A percentile compares a stretch with the other conserved stretches of the same genome.
Evolutionary conservation across 2,888 invertebrate species (phyloP).

Genomic region (Schizaphis graminum): DNA sequence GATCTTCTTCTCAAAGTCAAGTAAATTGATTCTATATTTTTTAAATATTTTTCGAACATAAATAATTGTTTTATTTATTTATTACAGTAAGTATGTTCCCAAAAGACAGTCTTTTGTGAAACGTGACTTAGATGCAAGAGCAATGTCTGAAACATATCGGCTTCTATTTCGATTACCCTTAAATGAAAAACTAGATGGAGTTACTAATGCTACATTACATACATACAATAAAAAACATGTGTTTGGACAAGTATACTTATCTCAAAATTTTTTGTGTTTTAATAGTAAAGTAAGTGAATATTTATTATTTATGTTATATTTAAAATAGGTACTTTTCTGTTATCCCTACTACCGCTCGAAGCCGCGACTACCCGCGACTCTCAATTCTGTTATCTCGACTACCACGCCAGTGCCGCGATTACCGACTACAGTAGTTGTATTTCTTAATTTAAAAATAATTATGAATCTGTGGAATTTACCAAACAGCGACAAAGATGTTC

Average conservation of each 20-base stretch:
- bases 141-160: conserved; percentile 92
- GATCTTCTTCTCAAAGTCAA: conserved; percentile 85
- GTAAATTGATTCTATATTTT: conserved; percentile 71
- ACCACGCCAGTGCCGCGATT: too few species aligned
- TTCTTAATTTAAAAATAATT: too few species aligned
- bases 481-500: too few species aligned
- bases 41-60: background rate
- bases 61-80: background rate
- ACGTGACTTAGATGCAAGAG: conserved; percentile 93
- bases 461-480: too few species aligned
- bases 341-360: too few species aligned
- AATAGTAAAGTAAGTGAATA: conserved; percentile 85
- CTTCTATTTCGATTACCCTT: conserved; percentile 88
- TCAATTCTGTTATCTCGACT: too few species aligned
- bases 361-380: too few species aligned
- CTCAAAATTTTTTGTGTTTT: conserved; percentile 95
- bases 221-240: conserved; percentile 93
- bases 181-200: conserved; percentile 93
- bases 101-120: conserved; percentile 93
- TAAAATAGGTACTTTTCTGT: too few species aligned
- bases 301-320: background rate
- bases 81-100: conserved; percentile 76
- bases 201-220: conserved; percentile 90
- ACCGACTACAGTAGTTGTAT: too few species aligned
- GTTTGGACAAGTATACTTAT: conserved; percentile 90